Percentiles rank a stretch among this genome's conserved stretches.
Evolutionary conservation across 2,797 vertebrate genomes (phyloP).

Genomic region (Pteronotus mesoamericanus): DNA sequence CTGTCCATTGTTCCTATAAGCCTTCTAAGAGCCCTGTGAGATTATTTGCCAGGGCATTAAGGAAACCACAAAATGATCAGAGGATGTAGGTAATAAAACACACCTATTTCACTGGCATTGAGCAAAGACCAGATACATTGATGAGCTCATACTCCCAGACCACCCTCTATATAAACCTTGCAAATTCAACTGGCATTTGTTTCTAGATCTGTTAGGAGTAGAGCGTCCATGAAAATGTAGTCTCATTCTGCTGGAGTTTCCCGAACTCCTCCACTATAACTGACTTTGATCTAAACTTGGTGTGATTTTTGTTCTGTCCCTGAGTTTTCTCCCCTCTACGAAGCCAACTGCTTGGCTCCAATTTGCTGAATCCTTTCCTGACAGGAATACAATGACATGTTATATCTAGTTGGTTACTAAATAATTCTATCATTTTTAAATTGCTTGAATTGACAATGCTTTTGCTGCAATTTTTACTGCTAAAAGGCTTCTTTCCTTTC

Average conservation of each 20-base stretch:
- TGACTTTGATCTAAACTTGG: neutral
- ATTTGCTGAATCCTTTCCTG: neutral
- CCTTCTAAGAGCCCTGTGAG: neutral
- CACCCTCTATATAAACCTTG: neutral
- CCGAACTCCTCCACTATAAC: neutral
- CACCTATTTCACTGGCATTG: neutral
- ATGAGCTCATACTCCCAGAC: neutral
- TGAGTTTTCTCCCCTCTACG: slow-evolving; percentile 14
- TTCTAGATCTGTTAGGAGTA: neutral
- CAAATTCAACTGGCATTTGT: neutral
- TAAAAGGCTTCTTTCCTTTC: neutral
- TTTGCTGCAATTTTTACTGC: neutral
- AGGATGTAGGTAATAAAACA: neutral
- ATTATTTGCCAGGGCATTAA: slow-evolving; percentile 30
- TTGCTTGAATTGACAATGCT: neutral
- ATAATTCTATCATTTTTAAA: slow-evolving; percentile 1
- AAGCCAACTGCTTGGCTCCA: neutral
- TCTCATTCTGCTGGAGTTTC: neutral
- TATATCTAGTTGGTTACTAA: neutral
- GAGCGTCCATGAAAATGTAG: neutral
- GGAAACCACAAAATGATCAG: neutral
- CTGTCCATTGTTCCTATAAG: neutral
- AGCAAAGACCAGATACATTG: neutral
- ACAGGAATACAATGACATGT: neutral
- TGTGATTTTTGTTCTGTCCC: neutral